Evolutionary conservation across 2,113 vertebrate genomes (phyloP), one percentile per base, ranked within the genome.

Genomic region (Polypterus bichir): DNA sequence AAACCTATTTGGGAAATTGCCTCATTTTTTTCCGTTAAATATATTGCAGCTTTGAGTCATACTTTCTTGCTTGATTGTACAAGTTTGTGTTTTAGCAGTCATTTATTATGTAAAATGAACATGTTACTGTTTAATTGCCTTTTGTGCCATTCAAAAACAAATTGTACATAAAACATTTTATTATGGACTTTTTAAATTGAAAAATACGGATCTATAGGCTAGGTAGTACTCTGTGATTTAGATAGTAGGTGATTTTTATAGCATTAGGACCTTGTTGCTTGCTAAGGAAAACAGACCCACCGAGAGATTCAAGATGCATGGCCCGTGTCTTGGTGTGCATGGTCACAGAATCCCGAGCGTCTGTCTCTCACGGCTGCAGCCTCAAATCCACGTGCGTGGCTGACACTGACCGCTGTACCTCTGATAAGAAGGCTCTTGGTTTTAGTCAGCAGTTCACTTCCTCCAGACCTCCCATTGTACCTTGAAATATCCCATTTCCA

Each of bases 31-130:
- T 45, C 9, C 4, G 27, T 83, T 73, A 79, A 83, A 79, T 79
- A 83, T 81, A 85, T 80, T 81, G 82, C 82, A 85, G 83, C 85
- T 87, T 83, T 79, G 88, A 83, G 74, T 76, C 81, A 85, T 80
- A 79, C 81, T 78, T 74, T 74, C 76, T 73, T 77, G 80, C 79
- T 78, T 74, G 78, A 75, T 73, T 83, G 78, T 82, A 82, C 59
- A 83, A 70, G 71, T 74, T 81, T 82, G 84, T 86, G 84, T 77
- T 81, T 76, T 80, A 76, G 81, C 59, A 51, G 46, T 27, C 27
- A 27, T 27, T 27, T 27, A 61, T 58, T 56, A 52, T 66, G 63
- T 65, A 59, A 63, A 66, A 45, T 65, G 53, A 46, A 65, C 56
- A 55, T 55, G 68, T 54, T 65, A 63, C 65, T 60, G 65, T 59